phyloP scores from a whole-genome alignment of 2,113 vertebrate genomes.

The Lycaon pictus region DNA sequence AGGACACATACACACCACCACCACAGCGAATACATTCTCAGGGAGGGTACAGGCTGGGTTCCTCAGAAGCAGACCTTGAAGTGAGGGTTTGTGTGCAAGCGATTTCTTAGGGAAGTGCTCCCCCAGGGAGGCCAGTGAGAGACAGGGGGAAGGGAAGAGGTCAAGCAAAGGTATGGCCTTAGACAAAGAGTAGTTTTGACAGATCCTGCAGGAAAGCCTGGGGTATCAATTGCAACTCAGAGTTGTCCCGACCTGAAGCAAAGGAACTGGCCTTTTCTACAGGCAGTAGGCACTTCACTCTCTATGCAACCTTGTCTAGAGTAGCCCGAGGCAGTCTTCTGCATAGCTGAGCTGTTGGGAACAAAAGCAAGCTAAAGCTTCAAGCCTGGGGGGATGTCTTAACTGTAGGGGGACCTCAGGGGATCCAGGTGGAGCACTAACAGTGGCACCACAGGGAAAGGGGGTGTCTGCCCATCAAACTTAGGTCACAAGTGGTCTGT shows the following conservation, averaged over 20 bases:
- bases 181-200: not conserved
- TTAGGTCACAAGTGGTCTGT: not conserved
- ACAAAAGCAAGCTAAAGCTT: not conserved
- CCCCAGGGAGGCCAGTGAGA: not conserved
- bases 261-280: not conserved
- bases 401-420: no score
- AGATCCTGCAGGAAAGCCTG: not conserved
- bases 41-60: not conserved
- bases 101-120: not conserved
- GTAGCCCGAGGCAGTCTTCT: not conserved
- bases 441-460: accelerated
- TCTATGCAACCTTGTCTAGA: not conserved
- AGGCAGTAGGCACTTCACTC: not conserved
- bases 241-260: not conserved
- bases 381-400: not conserved
- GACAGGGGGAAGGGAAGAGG: not conserved
- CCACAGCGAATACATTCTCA: not conserved
- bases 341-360: not conserved
- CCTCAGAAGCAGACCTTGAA: not conserved
- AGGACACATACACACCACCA: not conserved
- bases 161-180: not conserved
- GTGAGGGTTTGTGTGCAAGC: not conserved
- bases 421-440: not conserved
- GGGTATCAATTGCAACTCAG: not conserved
- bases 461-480: not conserved